Base-by-base conservation (phyloP, 2,113 vertebrate species). In the Gymnocephalus cernua region DNA sequence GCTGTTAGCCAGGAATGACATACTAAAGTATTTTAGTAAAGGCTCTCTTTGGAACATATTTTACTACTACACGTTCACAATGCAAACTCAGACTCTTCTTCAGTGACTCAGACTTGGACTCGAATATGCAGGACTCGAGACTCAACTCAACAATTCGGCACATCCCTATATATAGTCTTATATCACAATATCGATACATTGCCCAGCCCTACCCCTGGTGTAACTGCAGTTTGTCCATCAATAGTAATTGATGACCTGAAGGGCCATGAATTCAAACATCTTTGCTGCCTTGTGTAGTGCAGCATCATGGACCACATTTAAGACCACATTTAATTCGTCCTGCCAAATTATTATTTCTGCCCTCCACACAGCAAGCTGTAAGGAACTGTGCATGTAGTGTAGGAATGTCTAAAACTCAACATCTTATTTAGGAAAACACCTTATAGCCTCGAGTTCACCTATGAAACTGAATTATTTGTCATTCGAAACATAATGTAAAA, bases 201-300 rank as follows among this genome's bases (percentile, higher is more conserved):
- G 32, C 35, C 8, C 35, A 38, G 8, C 35, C 35, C 50, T 11
- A 77, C 21, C 56, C 25, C 9, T 50, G 59, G 53, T 87, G 57
- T 87, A 90, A 88, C 71, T 88, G 73, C 25, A 74, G 62, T 72
- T 82, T 89, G 85, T 61, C 75, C 82, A 84, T 89, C 86, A 68
- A 86, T 76, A 89, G 61, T 88, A 86, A 91, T 83, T 89, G 79
- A 90, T 88, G 79, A 90, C 86, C 79, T 66, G 61, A 86, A 88
- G 88, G 71, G 35, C 78, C 54, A 57, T 61, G 61, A 83, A 88
- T 88, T 89, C 45, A 87, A 87, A 82, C 70, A 89, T 64, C 44
- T 88, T 86, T 75, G 65, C 75, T 82, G 75, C 23, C 44, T 35
- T 16, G 58, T 11, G 1, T 18, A 56, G 54, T 47, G 29, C 56